These are phyloP conservation scores for Bubo bubo DNA, from an alignment of 2,113 vertebrate species.

Conservation along the genomic window DNA sequence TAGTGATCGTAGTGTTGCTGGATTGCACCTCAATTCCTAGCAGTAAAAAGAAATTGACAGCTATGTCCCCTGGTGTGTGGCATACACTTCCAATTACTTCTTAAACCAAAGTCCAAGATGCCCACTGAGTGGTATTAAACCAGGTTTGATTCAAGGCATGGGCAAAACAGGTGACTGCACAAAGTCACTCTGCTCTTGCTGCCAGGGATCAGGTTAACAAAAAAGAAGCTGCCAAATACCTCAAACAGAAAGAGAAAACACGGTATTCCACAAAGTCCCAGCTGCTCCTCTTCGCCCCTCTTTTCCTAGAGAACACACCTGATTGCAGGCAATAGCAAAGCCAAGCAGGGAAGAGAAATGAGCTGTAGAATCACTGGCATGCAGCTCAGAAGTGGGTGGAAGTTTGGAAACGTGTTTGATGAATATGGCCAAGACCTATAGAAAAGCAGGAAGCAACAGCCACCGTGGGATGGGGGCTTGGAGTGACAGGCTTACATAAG, in stretches of 20 bases:
- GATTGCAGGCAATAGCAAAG: neutral
- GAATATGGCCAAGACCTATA: neutral
- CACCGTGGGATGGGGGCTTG: neutral
- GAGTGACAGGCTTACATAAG: neutral
- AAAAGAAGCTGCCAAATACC: neutral
- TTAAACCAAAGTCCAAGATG: neutral
- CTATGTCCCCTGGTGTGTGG: neutral
- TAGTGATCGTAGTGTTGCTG: neutral
- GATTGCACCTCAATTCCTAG: neutral
- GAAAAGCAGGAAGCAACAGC: neutral
- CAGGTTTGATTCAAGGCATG: neutral
- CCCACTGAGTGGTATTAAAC: neutral
- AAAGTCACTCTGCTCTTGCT: neutral
- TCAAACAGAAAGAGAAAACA: neutral
- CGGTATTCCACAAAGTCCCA: neutral
- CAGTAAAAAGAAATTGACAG: neutral
- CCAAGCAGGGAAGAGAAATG: neutral
- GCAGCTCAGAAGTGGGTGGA: slow-evolving; percentile 17
- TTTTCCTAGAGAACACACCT: neutral
- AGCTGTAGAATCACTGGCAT: neutral
- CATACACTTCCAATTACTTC: neutral
- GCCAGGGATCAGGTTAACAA: neutral
- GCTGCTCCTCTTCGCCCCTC: neutral
- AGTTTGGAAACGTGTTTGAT: slow-evolving; percentile 11
- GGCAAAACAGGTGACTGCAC: neutral